Base-by-base conservation (phyloP, 2,113 vertebrate species). In the Anseranas semipalmata region DNA sequence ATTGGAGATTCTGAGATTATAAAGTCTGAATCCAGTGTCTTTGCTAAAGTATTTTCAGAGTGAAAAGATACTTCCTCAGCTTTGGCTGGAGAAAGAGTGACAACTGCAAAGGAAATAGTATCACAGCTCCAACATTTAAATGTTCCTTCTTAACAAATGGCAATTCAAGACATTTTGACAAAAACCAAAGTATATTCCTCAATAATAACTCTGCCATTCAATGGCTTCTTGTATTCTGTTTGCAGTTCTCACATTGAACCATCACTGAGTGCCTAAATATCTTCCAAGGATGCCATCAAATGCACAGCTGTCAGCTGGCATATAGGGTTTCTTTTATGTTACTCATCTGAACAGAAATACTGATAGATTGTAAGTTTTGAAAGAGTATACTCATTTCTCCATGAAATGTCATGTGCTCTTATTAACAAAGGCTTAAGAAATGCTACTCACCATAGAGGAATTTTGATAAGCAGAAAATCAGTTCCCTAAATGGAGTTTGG, bases 251-350 rank as follows among this genome's bases (percentile, higher is more conserved):
- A 83, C 30, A 78, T 1, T 85, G 60, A 84, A 48, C 56, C 56
- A 68, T 27, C 80, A 72, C 71, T 79, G 30, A 85, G 53, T 76
- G 58, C 45, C 41, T 85, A 91, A 91, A 82, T 76, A 58, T 76
- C 58, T 63, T 95, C 72, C 82, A 70, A 91, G 37, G 55, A 83
- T 77, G 46, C 71, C 6, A 13, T 71, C 82, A 85, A 76, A 93
- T 18, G 43, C 62, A 62, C 87, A 96, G 74, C 93, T 93, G 63
- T 71, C 82, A 97, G 78, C 85, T 95, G 78, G 71, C 56, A 77
- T 55, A 62, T 55, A 76, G 48, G 39, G 55, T 37, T 87, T 81
- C 73, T 95, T 90, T 87, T 89, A 55, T 83, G 41, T 79, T 85
- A 25, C 28, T 94, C 20, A 67, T 87, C 50, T 32, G 89, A 87